Conservation (phyloP, 2,888 invertebrate species). For the Drosophila aldrichi region DNA sequence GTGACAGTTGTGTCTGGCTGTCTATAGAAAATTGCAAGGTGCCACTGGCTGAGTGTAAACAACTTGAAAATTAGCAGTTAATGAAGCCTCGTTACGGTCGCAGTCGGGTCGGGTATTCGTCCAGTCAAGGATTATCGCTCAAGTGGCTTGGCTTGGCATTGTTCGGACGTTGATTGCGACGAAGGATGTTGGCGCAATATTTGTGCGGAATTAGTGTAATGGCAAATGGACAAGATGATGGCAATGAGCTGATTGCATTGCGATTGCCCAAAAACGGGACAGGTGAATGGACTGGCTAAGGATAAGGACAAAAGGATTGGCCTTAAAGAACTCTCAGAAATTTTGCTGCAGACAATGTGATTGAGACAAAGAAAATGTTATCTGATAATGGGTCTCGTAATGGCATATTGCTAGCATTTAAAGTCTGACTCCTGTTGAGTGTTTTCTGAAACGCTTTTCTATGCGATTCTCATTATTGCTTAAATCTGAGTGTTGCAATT, state of each 20-base stretch:
- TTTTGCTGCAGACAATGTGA: background rate
- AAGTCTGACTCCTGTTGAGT: background rate
- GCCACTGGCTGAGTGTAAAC: constrained; percentile 72
- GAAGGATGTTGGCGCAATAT: constrained; percentile 62
- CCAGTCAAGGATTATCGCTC: constrained; percentile 28
- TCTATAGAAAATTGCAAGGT: constrained; percentile 55
- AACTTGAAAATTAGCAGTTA: constrained; percentile 78
- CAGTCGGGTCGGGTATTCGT: background rate
- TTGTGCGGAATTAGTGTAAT: constrained; percentile 72
- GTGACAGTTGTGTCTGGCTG: constrained; percentile 62
- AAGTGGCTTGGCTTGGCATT: constrained; percentile 25
- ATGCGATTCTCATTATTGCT: background rate
- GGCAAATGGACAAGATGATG: constrained; percentile 39
- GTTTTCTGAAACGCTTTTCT: background rate
- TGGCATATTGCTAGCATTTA: background rate
- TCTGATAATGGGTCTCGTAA: background rate
- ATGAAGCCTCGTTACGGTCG: constrained; percentile 71
- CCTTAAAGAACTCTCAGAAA: background rate
- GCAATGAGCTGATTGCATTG: constrained; percentile 47
- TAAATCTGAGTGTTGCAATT: too few species aligned
- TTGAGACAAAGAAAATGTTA: background rate
- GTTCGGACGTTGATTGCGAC: constrained; percentile 63
- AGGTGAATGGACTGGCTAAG: background rate
- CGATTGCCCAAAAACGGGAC: constrained; percentile 16
- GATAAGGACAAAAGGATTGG: background rate